Base-by-base conservation (phyloP, 2,113 vertebrate genomes). In the Pygoscelis antarcticus region DNA sequence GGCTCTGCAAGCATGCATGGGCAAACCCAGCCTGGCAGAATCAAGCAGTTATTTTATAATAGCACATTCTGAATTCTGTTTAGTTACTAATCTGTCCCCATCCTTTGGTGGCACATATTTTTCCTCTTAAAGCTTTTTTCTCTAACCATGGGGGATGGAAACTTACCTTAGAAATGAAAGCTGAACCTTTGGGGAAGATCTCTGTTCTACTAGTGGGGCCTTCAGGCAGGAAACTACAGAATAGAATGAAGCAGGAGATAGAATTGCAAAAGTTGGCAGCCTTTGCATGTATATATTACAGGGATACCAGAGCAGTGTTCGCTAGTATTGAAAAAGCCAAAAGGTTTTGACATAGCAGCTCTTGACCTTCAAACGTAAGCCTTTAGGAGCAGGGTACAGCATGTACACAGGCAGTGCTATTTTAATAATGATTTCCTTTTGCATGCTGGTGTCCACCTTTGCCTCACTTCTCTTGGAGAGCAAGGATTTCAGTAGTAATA, bases 341-440 rank as follows among this genome's bases (percentile, higher is more conserved):
- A 87, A 68, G 51, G 57, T 93, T 94, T 91, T 93, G 81, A 95
- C 83, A 84, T 61, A 83, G 72, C 44, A 84, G 64, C 76, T 93
- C 74, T n/a, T 92, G 91, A 87, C 94, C 95, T 97, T 96, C 81
- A 75, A 87, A 58, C 46, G 30, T 29, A 87, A 91, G 65, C 91
- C 54, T 92, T 87, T 84, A 80, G 49, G 42, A 96, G 34, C 27
- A 82, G n/a, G 36, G 66, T 77, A 95, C 93, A 93, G 27, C 58
- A 77, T 72, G 74, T 72, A 84, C 83, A 62, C 57, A 87, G 46
- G 61, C 86, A 80, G 46, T 51, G 22, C 44, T 92, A 55, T 89
- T 68, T 76, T 93, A 94, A 84, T 60, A 74, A 79, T 46, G 68
- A 89, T 68, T 92, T 89, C 47, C 36, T 72, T 90, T 86, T 89